Evolutionary conservation across 1,140 invertebrate species (phyloP).

Genomic region (Venturia canescens): DNA sequence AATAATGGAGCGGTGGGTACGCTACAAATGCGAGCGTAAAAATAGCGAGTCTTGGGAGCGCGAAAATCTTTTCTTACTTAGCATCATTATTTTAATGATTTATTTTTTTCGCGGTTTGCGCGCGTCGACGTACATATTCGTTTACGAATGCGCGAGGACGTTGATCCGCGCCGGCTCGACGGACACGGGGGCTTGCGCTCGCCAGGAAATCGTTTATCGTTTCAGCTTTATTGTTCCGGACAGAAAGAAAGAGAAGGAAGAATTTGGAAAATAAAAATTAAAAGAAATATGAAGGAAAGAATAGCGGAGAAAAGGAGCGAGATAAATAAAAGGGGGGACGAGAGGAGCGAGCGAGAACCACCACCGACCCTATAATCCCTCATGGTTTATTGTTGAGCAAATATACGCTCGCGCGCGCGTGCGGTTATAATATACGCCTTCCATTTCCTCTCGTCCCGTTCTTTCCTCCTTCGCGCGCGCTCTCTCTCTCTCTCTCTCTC

Average conservation of each 20-base stretch:
- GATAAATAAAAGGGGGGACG: too few relatives aligned
- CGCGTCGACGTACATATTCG: too few relatives aligned
- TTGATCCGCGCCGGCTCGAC: not conserved
- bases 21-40: not conserved
- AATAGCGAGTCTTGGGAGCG: slow-evolving; percentile 4
- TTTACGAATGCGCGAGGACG: slow-evolving; percentile 26
- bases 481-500: too few relatives aligned
- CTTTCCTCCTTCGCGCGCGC: not conserved
- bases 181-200: not conserved
- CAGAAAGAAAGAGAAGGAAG: not conserved
- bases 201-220: slow-evolving; percentile 19
- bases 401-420: slow-evolving; percentile 36
- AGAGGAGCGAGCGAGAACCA: not conserved
- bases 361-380: slow-evolving; percentile 26
- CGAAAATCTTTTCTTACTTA: slow-evolving; percentile 13
- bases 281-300: too few relatives aligned
- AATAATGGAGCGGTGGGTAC: not conserved
- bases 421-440: slow-evolving; percentile 22
- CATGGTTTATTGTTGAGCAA: slow-evolving; percentile 42
- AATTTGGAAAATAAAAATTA: too few relatives aligned
- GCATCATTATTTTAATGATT: slow-evolving; percentile 2
- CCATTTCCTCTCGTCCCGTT: not conserved
- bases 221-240: slow-evolving; percentile 36
- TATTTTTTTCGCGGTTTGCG: not conserved
- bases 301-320: too few relatives aligned